These are phyloP conservation scores for Callithrix jacchus DNA, from an alignment of 2,113 vertebrate genomes.

Conservation along the genomic window DNA sequence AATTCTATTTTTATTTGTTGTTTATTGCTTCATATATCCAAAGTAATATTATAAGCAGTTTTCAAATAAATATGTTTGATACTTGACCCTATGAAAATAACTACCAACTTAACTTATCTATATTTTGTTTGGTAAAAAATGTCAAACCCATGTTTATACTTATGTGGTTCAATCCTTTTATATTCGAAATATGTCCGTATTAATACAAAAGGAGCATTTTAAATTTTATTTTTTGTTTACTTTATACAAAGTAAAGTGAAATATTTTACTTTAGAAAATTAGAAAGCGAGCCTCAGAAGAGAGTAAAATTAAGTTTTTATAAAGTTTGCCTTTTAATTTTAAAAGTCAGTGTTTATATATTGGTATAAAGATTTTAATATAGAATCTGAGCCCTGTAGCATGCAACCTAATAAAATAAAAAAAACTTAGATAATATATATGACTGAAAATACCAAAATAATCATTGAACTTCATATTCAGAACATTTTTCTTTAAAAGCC, in stretches of 20 bases:
- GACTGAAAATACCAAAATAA: neutral
- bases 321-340: neutral
- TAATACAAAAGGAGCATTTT: slow-evolving; percentile 14
- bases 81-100: slow-evolving; percentile 61
- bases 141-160: slow-evolving; percentile 67
- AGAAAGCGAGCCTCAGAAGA: neutral
- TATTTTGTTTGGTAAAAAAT: slow-evolving; percentile 60
- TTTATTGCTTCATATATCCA: slow-evolving; percentile 70
- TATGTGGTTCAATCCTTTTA: slow-evolving; percentile 53
- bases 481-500: neutral
- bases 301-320: neutral
- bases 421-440: neutral
- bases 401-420: neutral
- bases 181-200: slow-evolving; percentile 32
- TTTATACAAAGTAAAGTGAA: slow-evolving; percentile 30
- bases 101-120: slow-evolving; percentile 65
- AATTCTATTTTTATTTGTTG: slow-evolving; percentile 78
- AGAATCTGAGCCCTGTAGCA: neutral
- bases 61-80: slow-evolving; percentile 76
- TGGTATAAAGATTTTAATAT: neutral
- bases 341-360: neutral
- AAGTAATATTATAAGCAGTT: slow-evolving; percentile 60
- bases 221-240: neutral
- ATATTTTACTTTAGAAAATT: slow-evolving; percentile 40
- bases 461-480: neutral